Evolutionary conservation across 1,140 invertebrate species (phyloP).

Genomic region (Drosophila repleta): DNA sequence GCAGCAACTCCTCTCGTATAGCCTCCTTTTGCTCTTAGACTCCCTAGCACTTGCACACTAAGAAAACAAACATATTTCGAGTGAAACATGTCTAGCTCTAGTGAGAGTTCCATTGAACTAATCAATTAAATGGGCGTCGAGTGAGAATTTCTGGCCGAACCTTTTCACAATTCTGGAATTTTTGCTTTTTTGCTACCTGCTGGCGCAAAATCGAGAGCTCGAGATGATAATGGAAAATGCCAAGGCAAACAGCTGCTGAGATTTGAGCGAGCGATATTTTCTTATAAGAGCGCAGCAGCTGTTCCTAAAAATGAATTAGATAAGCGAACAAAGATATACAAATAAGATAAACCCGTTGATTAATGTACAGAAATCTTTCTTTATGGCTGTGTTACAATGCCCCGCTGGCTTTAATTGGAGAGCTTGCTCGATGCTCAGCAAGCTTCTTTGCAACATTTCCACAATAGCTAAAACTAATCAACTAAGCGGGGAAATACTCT

Average conservation of each 20-base stretch:
- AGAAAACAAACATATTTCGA: slow-evolving; percentile 8
- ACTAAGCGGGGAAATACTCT: not conserved
- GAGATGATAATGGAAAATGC: slow-evolving; percentile 9
- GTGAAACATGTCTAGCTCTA: slow-evolving; percentile 11
- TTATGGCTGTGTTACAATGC: not conserved
- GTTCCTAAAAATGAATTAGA: not conserved
- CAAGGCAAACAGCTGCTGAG: slow-evolving; percentile 19
- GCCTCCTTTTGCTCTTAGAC: slow-evolving; percentile 5
- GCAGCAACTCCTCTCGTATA: slow-evolving; percentile 17
- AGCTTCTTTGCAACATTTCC: slow-evolving; percentile 1
- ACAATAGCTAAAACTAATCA: slow-evolving; percentile 12
- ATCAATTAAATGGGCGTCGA: slow-evolving; percentile 27
- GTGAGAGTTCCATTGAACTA: slow-evolving; percentile 41
- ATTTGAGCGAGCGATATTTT: slow-evolving; percentile 19
- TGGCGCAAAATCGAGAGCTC: slow-evolving; percentile 1
- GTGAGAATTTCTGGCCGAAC: slow-evolving; percentile 9
- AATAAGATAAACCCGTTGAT: slow-evolving; percentile 21
- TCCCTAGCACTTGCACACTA: slow-evolving; percentile 2
- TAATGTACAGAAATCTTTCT: slow-evolving; percentile 3
- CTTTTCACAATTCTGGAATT: slow-evolving; percentile 25
- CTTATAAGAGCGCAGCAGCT: slow-evolving; percentile 21
- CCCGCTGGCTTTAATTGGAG: not conserved
- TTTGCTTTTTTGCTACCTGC: slow-evolving; percentile 32
- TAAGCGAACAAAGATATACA: slow-evolving; percentile 7
- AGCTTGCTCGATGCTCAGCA: not conserved